Base-by-base conservation (phyloP, 1,140 invertebrate species). In the Drosophila saltans region DNA sequence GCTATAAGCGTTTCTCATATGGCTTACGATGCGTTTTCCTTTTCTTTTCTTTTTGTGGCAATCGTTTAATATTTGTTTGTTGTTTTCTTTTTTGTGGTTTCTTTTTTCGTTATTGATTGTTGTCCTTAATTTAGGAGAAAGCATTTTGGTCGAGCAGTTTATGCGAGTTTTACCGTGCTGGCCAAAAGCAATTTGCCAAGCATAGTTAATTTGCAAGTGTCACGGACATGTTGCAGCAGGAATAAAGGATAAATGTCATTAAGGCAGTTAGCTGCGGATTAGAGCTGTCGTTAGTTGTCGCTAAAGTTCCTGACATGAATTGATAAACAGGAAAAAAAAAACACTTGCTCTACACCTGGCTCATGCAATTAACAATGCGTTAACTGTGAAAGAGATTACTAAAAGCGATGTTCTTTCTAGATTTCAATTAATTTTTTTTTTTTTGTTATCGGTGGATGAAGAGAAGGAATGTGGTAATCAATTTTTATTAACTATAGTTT, bases 101-200 rank as follows among this genome's bases (percentile, higher is more conserved):
- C 45, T 36, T n/a, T 41, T 58, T 67, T 63, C 30, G 56, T 69
- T 86, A 79, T 79, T 74, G 69, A 86, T 70, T 80, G 65, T 60
- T 73, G 80, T 64, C 72, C 79, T 88, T 75, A 88, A 79, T 79
- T 85, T 69, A 60, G 36, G 61, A 62, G 70, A 36, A 78, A 78
- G 59, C 66, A 48, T 62, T 78, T 48, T 26, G 9, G 10, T 21
- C 9, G 30, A 63, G 36, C 62, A 64, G 59, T 57, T 75, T 56
- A 39, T 48, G 55, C 56, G 55, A 30, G 30, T 63, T 48, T 28
- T 61, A 60, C 40, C 58, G 55, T 52, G 16, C 3, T 24, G 45
- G 8, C 45, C 21, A 26, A 52, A 52, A 52, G 68, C 66, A 80
- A 76, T 84, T 78, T 72, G 52, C 67, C 30, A 57, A 63, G 41